Evolutionary conservation across 1,140 invertebrate genomes (phyloP).

Genomic region (Polypedilum vanderplanki): DNA sequence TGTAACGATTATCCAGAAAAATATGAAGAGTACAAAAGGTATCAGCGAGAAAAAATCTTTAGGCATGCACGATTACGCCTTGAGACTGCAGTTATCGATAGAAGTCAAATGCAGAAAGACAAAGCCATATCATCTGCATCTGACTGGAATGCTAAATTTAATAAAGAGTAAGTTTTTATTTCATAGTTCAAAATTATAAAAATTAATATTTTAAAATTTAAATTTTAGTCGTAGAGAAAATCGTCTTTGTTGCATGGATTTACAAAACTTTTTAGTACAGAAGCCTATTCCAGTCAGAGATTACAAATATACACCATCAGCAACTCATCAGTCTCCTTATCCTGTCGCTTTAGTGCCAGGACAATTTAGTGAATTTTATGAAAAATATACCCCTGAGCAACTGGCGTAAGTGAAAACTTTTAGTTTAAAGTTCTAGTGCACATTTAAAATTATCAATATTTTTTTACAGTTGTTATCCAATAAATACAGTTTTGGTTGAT

Average conservation of each 20-base stretch:
- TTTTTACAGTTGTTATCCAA: slow-evolving; percentile 58
- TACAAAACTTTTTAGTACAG: slow-evolving; percentile 41
- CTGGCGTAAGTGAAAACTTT: slow-evolving; percentile 55
- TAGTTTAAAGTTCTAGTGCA: not conserved
- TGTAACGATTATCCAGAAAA: slow-evolving; percentile 89
- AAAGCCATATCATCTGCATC: slow-evolving; percentile 80
- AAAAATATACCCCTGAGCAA: slow-evolving; percentile 53
- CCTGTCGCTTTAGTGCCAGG: slow-evolving; percentile 87
- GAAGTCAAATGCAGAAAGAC: slow-evolving; percentile 67
- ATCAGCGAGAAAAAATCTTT: slow-evolving; percentile 68
- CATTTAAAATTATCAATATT: slow-evolving; percentile 23
- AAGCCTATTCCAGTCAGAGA: slow-evolving; percentile 26
- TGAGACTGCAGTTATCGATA: slow-evolving; percentile 47
- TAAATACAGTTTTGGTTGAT: slow-evolving; percentile 83
- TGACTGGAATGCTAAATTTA: slow-evolving; percentile 82
- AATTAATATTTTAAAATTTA: slow-evolving; percentile 14
- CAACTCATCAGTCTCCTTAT: slow-evolving; percentile 51
- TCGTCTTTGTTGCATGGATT: slow-evolving; percentile 38
- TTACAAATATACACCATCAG: not conserved
- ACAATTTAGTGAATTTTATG: slow-evolving; percentile 84
- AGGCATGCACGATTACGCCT: slow-evolving; percentile 42
- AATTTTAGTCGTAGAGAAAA: slow-evolving; percentile 40
- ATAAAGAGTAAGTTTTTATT: slow-evolving; percentile 51
- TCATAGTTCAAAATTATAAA: not conserved
- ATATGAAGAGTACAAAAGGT: slow-evolving; percentile 84